Evolutionary conservation across 1,140 invertebrate species (phyloP), one percentile per base, ranked within the genome.

Genomic region (Zaprionus inermis): DNA sequence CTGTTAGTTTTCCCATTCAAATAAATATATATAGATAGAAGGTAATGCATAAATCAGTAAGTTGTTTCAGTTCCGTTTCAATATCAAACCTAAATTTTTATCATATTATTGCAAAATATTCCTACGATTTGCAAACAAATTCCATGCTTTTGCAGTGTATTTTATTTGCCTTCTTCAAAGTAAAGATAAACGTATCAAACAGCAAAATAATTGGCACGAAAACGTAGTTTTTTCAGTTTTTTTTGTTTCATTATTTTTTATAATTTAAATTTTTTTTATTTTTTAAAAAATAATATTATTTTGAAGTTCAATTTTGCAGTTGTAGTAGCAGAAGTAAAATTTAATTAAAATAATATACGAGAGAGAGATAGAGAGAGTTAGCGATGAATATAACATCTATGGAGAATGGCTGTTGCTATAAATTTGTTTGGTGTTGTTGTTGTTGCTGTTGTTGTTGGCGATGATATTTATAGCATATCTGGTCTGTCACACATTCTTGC

Each of bases 401-500:
- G 91, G 91, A 92, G 91, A 92, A 91, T 90, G 88, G 86, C 91
- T 89, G 81, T 89, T 83, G 91, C 90, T 92, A 91, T 86, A 91
- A 79, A 78, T 91, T 80, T 73, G 79, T 51, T 81, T 79, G 82
- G 67, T 82, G 75, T 75, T 80, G 79, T 79, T 81, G 78, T 82
- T 90, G 79, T 78, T 90, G 70, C 67, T 76, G 63, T 63, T 77
- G 83, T 72, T 89, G 81, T 51, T 73, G 64, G 64, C 82, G 72
- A 68, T 52, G 30, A 60, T 79, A 92, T 86, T 92, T 86, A 81
- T 91, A 91, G 91, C 79, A n/a, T 56, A 79, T 92, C 93, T 76
- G 88, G 91, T 80, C 94, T 94, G 57, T 95, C 95, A 92, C 95
- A 95, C 94, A 96, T 94, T 94, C 93, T 94, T 93, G 94, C 94